phyloP scores from a whole-genome alignment of 2,888 invertebrate species.

The Buathra laborator region DNA sequence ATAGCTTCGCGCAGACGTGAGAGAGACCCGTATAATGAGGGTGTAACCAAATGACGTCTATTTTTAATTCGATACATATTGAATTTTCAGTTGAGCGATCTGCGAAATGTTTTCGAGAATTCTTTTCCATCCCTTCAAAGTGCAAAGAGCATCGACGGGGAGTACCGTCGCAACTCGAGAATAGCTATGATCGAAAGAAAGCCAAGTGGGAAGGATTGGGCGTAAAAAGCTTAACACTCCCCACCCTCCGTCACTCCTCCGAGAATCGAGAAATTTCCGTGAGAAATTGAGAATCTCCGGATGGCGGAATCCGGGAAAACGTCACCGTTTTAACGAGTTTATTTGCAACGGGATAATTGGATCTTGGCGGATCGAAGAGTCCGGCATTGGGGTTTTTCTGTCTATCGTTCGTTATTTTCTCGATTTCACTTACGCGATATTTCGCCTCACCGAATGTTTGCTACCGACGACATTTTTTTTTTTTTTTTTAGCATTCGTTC shows the following conservation, averaged over 20 bases:
- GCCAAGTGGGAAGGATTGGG: constrained; percentile 20
- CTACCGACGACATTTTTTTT: constrained; percentile 27
- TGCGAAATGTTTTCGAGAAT: constrained; percentile 37
- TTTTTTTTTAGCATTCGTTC: constrained; percentile 34
- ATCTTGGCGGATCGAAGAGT: constrained; percentile 60
- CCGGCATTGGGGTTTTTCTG: constrained; percentile 26
- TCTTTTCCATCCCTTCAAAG: constrained; percentile 12
- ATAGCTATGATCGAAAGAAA: constrained; percentile 24
- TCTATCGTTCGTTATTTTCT: constrained; percentile 16
- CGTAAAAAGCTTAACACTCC: no score
- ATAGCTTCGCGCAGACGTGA: constrained; percentile 31
- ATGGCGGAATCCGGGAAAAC: constrained; percentile 25
- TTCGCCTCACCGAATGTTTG: constrained; percentile 30
- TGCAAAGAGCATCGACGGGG: not conserved
- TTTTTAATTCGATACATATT: constrained; percentile 68
- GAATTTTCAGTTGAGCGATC: constrained; percentile 53
- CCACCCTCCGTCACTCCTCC: no score
- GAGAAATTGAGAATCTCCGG: constrained; percentile 17
- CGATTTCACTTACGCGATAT: constrained; percentile 26
- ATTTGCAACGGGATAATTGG: constrained; percentile 71
- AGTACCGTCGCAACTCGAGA: constrained; percentile 37
- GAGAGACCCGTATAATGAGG: constrained; percentile 8
- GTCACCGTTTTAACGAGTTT: constrained; percentile 70
- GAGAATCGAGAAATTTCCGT: constrained; percentile 20
- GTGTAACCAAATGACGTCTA: constrained; percentile 1